Evolutionary conservation across 2,888 invertebrate genomes (phyloP), one percentile per base, ranked within the genome.

Genomic region (Sycophila texana): DNA sequence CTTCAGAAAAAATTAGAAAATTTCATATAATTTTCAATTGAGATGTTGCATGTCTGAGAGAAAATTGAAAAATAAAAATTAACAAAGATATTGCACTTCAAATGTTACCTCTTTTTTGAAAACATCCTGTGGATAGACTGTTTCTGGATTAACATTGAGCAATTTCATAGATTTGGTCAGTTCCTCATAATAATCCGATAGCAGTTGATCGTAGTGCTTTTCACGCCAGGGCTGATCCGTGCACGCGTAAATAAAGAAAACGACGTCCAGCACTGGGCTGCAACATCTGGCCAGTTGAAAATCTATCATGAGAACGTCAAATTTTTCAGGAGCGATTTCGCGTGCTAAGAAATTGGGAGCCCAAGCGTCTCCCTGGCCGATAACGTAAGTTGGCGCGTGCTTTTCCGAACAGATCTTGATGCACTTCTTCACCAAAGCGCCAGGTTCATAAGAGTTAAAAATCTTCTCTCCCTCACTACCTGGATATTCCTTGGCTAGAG

Each of bases 281-380:
- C 92, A 92, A 81, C 91, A 93, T 82, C 91, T 92, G 0, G 94
- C 88, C 58, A 95, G 86, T 87, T 95, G 95, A 83, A 94, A 95
- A 85, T 95, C 95, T 39, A 95, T 93, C 79, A 95, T 91, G 83
- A 93, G 92, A 0, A 92, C 92, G 77, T 91, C 91, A 5, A 86
- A 81, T 73, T 89, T 83, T 5, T 82, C 82, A 20, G 66, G 63
- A 0, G 82, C 68, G 4, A 78, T 68, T 72, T 91, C 91, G 53
- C 92, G 92, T 10, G 92, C 92, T 0, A 95, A 87, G 83, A 95
- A 95, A 86, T 95, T 95, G 13, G 94, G 95, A 0, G 94, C 92
- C 95, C 95, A 95, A 58, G 93, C 93, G 86, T 95, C 95, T 0
- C 95, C 95, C 78, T 95, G 95, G 0, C 92, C 93, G 39, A 95